Evolutionary conservation across 2,888 invertebrate genomes (phyloP), one percentile per base, ranked within the genome.

Genomic region (Heliconius aoede): DNA sequence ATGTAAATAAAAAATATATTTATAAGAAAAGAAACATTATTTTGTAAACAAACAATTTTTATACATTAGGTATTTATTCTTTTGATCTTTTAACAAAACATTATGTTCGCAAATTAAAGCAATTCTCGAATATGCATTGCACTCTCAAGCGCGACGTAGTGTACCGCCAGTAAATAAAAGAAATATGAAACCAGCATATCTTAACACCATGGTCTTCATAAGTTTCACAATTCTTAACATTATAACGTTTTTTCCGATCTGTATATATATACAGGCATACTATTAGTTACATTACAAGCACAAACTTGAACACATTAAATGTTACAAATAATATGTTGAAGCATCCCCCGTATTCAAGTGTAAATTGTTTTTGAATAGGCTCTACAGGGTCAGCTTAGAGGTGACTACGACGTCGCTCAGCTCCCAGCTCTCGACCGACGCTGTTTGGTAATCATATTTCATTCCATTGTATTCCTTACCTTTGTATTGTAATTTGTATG

Each of bases 331-430:
- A n/a, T 30, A 30, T n/a, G 4, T 9, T 51, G 28, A 51, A 55
- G 30, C 68, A 55, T 30, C 68, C n/a, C 46, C n/a, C 46, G 51
- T 51, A 69, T 69, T 69, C 51, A 69, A 13, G 18, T 32, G 32
- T 73, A 60, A 78, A 78, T 76, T 74, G 68, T 76, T 76, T 79
- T 62, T 78, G 73, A 78, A 71, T 79, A 72, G 75, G 61, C 80
- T 73, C 62, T 78, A 73, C 72, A 65, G 55, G 36, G 62, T 79
- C 62, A 78, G 36, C 65, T 73, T 73, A 78, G 61, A 74, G 77
- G 74, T 71, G 64, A 77, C 40, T 32, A 21, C 58, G n/a, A 40
- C 26, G 4, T 11, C 68, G 68, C 68, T 13, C 15, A 69, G 68
- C 68, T 26, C 40, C 3, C 40, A 68, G 67, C 21, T 21, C 28